Conservation (phyloP, 2,113 vertebrate genomes). For the Datnioides undecimradiatus region DNA sequence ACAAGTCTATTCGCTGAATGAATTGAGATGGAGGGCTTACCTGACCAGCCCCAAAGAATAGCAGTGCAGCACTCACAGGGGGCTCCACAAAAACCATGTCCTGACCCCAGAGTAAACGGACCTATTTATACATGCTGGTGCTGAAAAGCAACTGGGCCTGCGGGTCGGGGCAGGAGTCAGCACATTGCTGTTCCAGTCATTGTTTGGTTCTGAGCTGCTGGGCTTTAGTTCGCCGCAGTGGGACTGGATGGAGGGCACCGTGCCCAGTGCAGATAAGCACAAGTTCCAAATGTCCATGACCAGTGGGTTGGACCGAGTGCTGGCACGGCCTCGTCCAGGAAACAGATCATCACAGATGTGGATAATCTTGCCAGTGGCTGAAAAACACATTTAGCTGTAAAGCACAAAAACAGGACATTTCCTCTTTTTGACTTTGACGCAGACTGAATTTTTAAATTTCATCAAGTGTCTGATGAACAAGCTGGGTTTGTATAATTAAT, state of each 20-base stretch:
- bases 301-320: constrained; percentile 48
- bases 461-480: not conserved
- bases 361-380: constrained; percentile 3
- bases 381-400: constrained; percentile 13
- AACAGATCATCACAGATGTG: constrained; percentile 30
- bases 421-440: not conserved
- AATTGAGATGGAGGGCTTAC: constrained; percentile 78
- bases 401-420: not conserved
- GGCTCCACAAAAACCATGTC: constrained; percentile 79
- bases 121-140: constrained; percentile 84
- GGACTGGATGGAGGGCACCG: constrained; percentile 76
- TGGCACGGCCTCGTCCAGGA: constrained; percentile 41
- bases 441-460: too few species aligned
- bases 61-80: constrained; percentile 71
- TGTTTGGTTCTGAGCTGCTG: constrained; percentile 83
- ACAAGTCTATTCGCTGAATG: constrained; percentile 50
- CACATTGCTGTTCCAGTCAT: constrained; percentile 83
- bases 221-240: constrained; percentile 74
- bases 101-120: constrained; percentile 67
- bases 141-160: constrained; percentile 68
- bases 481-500: not conserved
- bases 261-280: constrained; percentile 80
- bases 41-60: constrained; percentile 82
- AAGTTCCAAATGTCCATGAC: constrained; percentile 64
- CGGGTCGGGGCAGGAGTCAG: constrained; percentile 81